These are phyloP conservation scores for Varanus komodoensis DNA, from an alignment of 2,113 vertebrate genomes.

Conservation along the genomic window DNA sequence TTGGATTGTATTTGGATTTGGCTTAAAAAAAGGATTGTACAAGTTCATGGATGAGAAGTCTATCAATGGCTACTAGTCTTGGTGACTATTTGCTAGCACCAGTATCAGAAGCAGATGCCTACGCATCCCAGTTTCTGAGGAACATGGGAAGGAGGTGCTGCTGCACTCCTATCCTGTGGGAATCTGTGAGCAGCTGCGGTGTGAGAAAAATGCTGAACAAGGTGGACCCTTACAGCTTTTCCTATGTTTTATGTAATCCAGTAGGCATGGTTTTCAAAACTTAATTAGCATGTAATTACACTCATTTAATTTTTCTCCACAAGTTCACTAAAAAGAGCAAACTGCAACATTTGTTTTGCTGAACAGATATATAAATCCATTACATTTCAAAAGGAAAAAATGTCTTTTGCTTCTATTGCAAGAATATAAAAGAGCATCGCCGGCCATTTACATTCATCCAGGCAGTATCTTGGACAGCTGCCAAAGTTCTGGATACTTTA, in stretches of 20 bases:
- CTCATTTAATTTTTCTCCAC: slow-evolving; percentile 2
- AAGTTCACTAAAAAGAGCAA: slow-evolving; percentile 6
- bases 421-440: not conserved
- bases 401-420: not conserved
- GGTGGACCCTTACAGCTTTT: too few species aligned
- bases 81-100: too few species aligned
- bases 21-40: too few species aligned
- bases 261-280: not conserved
- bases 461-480: not conserved
- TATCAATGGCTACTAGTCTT: too few species aligned
- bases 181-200: too few species aligned
- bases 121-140: too few species aligned
- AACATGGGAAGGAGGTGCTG: too few species aligned
- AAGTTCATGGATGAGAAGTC: too few species aligned
- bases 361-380: slow-evolving; percentile 5
- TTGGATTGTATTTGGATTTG: too few species aligned
- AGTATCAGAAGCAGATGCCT: too few species aligned
- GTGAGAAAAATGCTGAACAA: too few species aligned
- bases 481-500: not conserved
- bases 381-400: not conserved
- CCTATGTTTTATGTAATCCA: not conserved
- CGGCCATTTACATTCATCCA: not conserved
- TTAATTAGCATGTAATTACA: slow-evolving; percentile 15
- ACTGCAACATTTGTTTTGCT: not conserved
- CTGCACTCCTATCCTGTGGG: too few species aligned